Evolutionary conservation across 2,797 vertebrate genomes (phyloP), one percentile per base, ranked within the genome.

Genomic region (Acipenser oxyrinchus): DNA sequence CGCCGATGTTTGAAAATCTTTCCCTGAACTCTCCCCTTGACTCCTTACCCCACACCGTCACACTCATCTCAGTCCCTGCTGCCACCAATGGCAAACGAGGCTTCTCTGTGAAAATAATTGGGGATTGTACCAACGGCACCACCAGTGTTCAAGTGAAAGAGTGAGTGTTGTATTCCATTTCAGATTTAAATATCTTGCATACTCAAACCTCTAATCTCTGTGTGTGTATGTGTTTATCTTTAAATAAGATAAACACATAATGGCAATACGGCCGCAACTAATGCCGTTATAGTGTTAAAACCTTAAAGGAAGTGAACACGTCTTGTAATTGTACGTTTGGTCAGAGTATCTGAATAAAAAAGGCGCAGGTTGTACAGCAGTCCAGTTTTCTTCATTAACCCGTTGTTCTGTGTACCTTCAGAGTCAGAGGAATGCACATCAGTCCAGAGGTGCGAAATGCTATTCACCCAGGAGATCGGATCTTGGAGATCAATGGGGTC

Each of bases 401-500:
- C 1, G 37, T 48, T 57, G 0, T 15, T 65, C 10, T 75, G 59
- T 76, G 61, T 68, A 10, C 70, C 72, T 69, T 67, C 78, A 99
- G 96, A 76, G 95, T 98, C 71, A 87, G 91, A 75, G 92, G 93
- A 69, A 93, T 92, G 90, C 92, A 95, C 60, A 96, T 98, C 80
- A 95, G 93, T 75, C 90, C 94, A 6, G 93, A 95, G 74, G 92
- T 95, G 71, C 91, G 91, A 68, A 95, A 95, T 0, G 92, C 95
- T 78, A 95, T 98, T 81, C 94, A 97, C 57, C 93, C 93, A 5
- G 96, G 95, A 5, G 96, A 99, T 81, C 89, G 92, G 51, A 97
- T 99, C 77, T 83, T 99, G 80, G 96, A 99, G 83, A 98, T 99
- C 69, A 99, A 98, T 4, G 96, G 96, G 71, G 83, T 89, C 74